Evolutionary conservation across 1,140 invertebrate genomes (phyloP).

Genomic region (Psix sp.): DNA sequence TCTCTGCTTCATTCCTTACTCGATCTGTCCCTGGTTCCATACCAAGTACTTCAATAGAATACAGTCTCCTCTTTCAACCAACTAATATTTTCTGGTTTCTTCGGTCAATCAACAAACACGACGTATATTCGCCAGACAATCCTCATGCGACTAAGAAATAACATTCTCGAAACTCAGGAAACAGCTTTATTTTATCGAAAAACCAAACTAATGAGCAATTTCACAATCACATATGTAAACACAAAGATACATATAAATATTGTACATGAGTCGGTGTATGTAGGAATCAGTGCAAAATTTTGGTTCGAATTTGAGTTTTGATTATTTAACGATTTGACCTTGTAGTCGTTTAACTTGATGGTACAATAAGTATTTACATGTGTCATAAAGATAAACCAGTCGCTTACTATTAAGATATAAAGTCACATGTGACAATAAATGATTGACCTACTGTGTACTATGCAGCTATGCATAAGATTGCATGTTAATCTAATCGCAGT

Average conservation of each 20-base stretch:
- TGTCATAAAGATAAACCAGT: neutral
- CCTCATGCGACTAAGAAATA: neutral
- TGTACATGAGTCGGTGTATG: too few relatives aligned
- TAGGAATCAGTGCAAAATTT: too few relatives aligned
- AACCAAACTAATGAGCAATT: too few relatives aligned
- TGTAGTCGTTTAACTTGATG: neutral
- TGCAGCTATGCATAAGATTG: conserved; percentile 4
- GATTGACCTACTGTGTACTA: neutral
- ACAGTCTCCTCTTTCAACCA: conserved; percentile 41
- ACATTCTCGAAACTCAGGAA: too few relatives aligned
- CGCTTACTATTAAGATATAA: neutral
- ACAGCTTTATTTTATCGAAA: too few relatives aligned
- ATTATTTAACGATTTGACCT: too few relatives aligned
- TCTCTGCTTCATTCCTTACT: conserved; percentile 62
- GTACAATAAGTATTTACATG: neutral
- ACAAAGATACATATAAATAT: too few relatives aligned
- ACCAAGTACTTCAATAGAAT: conserved; percentile 55
- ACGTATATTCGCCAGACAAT: conserved; percentile 8
- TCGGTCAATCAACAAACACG: conserved; percentile 37
- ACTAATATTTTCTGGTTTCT: conserved; percentile 52
- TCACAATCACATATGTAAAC: too few relatives aligned
- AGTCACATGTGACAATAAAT: conserved; percentile 1
- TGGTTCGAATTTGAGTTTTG: too few relatives aligned
- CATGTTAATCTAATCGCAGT: too few relatives aligned
- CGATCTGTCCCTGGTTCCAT: conserved; percentile 62